Base-by-base conservation (phyloP, 2,797 vertebrate species). In the Zalophus californianus region DNA sequence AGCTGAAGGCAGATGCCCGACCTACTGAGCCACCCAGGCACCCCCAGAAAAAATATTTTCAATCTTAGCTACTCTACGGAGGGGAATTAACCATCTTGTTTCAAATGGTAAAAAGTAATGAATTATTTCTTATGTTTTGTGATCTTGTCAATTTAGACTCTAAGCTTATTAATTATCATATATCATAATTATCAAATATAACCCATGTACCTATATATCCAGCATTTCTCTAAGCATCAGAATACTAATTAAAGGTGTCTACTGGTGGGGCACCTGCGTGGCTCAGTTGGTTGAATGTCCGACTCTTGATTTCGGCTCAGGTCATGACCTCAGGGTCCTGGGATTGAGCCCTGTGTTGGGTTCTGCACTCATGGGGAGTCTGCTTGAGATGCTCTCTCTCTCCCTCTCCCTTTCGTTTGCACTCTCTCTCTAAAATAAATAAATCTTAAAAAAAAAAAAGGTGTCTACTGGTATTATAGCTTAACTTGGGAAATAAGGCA, bases 401-500 rank as follows among this genome's bases (percentile, higher is more conserved):
- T 35, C n/a, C 18, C 9, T 68, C n/a, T 20, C 64, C 64, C 32
- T 44, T 44, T 44, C 7, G 44, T 44, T 56, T 7, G 54, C 54
- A 56, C 54, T 68, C 66, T 66, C 29, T 66, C 29, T 66, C 64
- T 66, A 18, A 68, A n/a, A 68, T 68, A 56, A 56, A 56, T 56
- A n/a, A 68, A 68, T 68, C 64, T 66, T n/a, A 18, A 66, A 66
- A 66, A 66, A 32, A 29, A 27, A 62, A 64, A 64, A 64, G 62
- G 7, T 35, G 64, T 66, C n/a, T 58, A 72, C 72, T 78, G 73
- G 54, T 82, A 82, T 73, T 52, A 80, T 1, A 56, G 50, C 50
- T 35, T 56, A n/a, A 75, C 29, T 80, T 91, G n/a, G 78, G 52
- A 93, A 60, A 48, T 35, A 70, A 88, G 58, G 77, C 48, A 97